Evolutionary conservation across 2,113 vertebrate genomes (phyloP), one percentile per base, ranked within the genome.

Genomic region (Ancistrus triradiatus): DNA sequence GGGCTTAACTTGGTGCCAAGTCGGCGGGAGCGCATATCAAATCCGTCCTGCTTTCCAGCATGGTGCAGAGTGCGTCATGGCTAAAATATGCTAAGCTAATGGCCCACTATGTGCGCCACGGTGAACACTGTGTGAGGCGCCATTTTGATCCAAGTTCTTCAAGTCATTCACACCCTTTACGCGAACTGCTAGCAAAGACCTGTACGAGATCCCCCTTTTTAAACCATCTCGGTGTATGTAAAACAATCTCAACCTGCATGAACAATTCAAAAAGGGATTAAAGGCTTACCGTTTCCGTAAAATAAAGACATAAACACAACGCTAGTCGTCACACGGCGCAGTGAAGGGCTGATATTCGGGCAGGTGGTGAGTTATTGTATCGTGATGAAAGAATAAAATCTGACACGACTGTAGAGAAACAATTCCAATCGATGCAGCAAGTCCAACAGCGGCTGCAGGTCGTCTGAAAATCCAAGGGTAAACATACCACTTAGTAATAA

Each of bases 231-330:
- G 18, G 49, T 2, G 0, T 2, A 18, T 1, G 14, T 4, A 18
- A 3, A 44, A 15, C 3, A 6, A 4, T 1, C 1, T 9, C 15
- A 24, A 13, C 4, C 9, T 31, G 7, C 3, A 48, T 18, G 8
- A 31, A 31, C 28, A 7, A 24, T 25, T 17, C 6, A 2, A 4
- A 59, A 17, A 19, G 7, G 2, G 21, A 22, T 24, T 2, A 2
- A 2, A 0, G 2, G 67, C 82, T 83, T 83, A 98, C 95, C 94
- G 94, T 95, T 93, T 97, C 90, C 91, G 91, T 93, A 93, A 93
- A 97, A 95, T 92, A 95, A 96, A 97, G 95, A 97, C 95, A 97
- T 97, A 97, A 97, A 97, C 94, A 93, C 94, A 94, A 91, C 93
- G 91, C 95, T 92, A 91, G 90, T 95, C 93, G 90, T 92, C 94